These are phyloP conservation scores for Carduelis carduelis DNA, from an alignment of 2,797 vertebrate genomes.

Conservation along the genomic window DNA sequence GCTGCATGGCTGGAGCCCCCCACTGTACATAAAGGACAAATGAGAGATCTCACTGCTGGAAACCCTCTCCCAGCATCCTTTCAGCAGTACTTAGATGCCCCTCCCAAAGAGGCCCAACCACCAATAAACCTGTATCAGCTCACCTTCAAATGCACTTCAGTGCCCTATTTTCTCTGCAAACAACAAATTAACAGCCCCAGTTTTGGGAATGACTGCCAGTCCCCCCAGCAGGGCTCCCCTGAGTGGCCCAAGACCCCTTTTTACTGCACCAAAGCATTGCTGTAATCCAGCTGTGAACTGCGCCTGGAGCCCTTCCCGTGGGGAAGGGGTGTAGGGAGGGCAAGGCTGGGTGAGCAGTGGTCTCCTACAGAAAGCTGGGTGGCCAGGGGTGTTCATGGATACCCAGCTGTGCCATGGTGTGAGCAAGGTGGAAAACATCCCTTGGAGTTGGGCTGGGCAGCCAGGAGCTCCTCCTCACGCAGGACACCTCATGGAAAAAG, in stretches of 20 bases:
- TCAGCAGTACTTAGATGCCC: neutral
- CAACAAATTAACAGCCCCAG: neutral
- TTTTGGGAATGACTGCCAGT: neutral
- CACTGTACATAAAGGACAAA: neutral
- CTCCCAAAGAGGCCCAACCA: neutral
- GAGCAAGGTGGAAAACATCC: neutral
- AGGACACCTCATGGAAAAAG: neutral
- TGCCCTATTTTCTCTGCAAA: conserved; percentile 12
- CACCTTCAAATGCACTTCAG: neutral
- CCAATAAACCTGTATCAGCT: conserved; percentile 12
- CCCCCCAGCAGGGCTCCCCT: neutral
- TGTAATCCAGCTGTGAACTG: fast-evolving
- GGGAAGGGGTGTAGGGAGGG: neutral
- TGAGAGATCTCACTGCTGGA: neutral
- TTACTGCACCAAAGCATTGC: neutral
- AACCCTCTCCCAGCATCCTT: neutral
- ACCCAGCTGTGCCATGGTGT: neutral
- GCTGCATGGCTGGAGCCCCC: neutral
- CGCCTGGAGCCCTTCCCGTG: fast-evolving
- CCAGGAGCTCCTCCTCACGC: neutral
- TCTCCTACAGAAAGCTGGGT: neutral
- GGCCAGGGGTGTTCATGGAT: neutral
- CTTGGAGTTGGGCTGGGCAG: neutral
- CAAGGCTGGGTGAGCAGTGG: neutral
- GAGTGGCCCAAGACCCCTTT: neutral